phyloP scores from a whole-genome alignment of 1,140 invertebrate genomes.

The Camponotus pennsylvanicus region DNA sequence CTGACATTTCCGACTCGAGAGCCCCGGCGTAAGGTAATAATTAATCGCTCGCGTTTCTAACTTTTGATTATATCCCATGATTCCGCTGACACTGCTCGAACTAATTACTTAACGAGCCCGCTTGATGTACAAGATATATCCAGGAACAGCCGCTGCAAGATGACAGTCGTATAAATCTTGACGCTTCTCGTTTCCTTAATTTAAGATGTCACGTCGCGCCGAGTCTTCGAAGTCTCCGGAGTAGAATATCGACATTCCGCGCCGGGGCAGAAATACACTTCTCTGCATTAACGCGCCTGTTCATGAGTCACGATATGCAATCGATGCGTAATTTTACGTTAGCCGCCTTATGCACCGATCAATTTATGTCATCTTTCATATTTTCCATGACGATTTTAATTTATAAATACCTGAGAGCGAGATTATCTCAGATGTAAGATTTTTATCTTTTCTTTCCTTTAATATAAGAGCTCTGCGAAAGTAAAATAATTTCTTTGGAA shows the following conservation, averaged over 20 bases:
- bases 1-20: conserved; percentile 61
- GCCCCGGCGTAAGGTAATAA: conserved; percentile 38
- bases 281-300: conserved; percentile 34
- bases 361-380: conserved; percentile 32
- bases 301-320: conserved; percentile 44
- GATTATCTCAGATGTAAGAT: neutral
- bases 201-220: conserved; percentile 52
- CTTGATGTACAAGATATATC: conserved; percentile 53
- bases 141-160: conserved; percentile 37
- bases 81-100: conserved; percentile 59
- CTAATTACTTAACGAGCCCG: conserved; percentile 64
- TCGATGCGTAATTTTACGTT: conserved; percentile 51
- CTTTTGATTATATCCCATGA: conserved; percentile 67
- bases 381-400: neutral
- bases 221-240: conserved; percentile 36
- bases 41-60: conserved; percentile 55
- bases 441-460: neutral
- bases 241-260: conserved; percentile 53
- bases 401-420: neutral
- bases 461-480: neutral
- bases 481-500: neutral
- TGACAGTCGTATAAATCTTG: conserved; percentile 55
- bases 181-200: conserved; percentile 59
- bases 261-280: conserved; percentile 35
- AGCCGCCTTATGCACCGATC: neutral